Percentiles rank a stretch among this genome's conserved stretches.
phyloP scores from a whole-genome alignment of 2,888 invertebrate species.

The Baronia brevicornis region DNA sequence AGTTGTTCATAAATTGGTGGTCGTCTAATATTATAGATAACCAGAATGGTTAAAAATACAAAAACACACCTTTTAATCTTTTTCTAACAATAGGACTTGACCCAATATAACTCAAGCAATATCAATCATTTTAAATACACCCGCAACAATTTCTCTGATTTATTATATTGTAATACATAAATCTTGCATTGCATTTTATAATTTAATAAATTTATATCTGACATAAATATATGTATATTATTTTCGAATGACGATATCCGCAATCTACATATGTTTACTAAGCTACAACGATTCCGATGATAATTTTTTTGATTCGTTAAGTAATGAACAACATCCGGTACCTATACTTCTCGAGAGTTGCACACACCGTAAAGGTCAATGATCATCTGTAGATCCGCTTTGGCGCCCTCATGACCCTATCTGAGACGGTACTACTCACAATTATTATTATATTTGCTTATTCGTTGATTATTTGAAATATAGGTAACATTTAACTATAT shows the following conservation, averaged over 20 bases:
- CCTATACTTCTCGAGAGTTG: slow-evolving; percentile 40
- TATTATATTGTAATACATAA: no score
- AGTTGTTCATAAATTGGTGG: no score
- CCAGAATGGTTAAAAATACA: no score
- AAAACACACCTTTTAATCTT: no score
- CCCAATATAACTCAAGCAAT: no score
- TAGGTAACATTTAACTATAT: slow-evolving; percentile 5
- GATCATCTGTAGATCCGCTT: slow-evolving; percentile 75
- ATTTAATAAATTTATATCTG: no score
- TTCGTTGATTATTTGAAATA: slow-evolving; percentile 35
- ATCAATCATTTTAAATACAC: no score
- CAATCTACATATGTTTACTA: slow-evolving; percentile 13
- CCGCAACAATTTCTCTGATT: no score
- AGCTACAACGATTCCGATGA: slow-evolving; percentile 41
- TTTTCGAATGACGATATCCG: slow-evolving; percentile 9
- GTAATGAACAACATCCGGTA: slow-evolving; percentile 68
- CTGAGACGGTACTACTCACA: slow-evolving; percentile 34
- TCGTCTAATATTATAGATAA: no score
- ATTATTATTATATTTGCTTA: slow-evolving; percentile 47
- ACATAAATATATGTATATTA: no score
- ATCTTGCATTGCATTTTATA: no score
- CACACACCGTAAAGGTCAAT: slow-evolving; percentile 71
- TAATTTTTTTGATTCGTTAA: slow-evolving; percentile 30
- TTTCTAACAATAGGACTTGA: no score
- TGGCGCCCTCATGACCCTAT: slow-evolving; percentile 71